Base-by-base conservation (phyloP, 2,797 vertebrate species). In the Sebastolobus alascanus region DNA sequence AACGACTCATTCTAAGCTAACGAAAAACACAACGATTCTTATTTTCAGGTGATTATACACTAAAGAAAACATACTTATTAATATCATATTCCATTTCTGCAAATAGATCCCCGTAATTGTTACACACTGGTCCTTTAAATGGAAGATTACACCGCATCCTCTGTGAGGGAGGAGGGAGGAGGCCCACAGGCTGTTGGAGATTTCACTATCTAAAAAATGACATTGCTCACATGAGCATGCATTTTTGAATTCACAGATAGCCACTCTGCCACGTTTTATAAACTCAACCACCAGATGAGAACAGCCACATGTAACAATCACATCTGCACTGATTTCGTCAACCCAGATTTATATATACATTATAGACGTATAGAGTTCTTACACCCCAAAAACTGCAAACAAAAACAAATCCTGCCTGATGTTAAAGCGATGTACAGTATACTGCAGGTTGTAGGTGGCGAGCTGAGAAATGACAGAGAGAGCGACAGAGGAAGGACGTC, bases 401-500 rank as follows among this genome's bases (percentile, higher is more conserved):
- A 29, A 37, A 33, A 8, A 8, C 12, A 27, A 29, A 66, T 22
- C 0, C 2, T 25, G 8, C 35, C 8, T 71, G 29, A 40, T 71
- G 37, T 31, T 60, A 14, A 73, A 72, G 56, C 58, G 25, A 55
- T 25, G 8, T 63, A 75, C 54, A 38, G 33, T 80, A 9, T 10
- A 6, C n/a, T 70, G 22, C 20, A 55, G 46, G 54, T 68, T 75
- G 40, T 55, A 29, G 18, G 67, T 25, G 81, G 20, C 63, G 50
- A 83, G 54, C 61, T 59, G 77, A 86, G 43, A 55, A 75, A 60
- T 43, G 50, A 66, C 56, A 78, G 72, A 40, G 38, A 86, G 75
- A 29, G 69, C 79, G 86, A 89, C 85, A 91, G 80, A 91, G 91
- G 93, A 93, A 92, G 92, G 90, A 92, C 72, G 75, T 92, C 92